Percentiles rank a stretch among this genome's conserved stretches.
phyloP scores from a whole-genome alignment of 2,113 vertebrate genomes.

The Fregata magnificens region DNA sequence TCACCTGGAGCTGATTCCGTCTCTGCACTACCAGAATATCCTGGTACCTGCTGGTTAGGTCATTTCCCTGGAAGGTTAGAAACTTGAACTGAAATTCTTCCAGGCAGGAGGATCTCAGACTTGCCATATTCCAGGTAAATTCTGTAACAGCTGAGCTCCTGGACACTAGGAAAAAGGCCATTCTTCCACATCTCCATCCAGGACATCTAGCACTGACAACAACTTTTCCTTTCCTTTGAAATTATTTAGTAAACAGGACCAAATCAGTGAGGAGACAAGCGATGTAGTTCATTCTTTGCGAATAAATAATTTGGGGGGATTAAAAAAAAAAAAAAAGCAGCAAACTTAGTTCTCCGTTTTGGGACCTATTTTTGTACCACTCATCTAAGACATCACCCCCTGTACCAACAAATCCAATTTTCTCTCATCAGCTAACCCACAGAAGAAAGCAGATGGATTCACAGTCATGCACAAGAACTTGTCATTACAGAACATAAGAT shows the following conservation, averaged over 20 bases:
- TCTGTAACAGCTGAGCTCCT: background rate
- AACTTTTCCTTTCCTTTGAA: background rate
- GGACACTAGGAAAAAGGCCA: background rate
- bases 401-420: conserved; percentile 7
- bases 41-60: background rate
- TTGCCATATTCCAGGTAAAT: background rate
- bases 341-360: background rate
- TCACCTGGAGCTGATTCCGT: background rate
- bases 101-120: background rate
- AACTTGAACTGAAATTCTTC: background rate
- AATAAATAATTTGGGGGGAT: background rate
- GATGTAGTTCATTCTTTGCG: background rate
- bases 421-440: background rate
- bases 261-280: background rate
- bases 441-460: conserved; percentile 42
- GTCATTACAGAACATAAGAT: conserved; percentile 34
- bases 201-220: background rate
- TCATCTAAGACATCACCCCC: background rate
- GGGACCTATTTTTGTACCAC: background rate
- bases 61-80: background rate
- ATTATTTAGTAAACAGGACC: background rate
- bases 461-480: conserved; percentile 25
- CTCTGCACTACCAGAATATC: background rate
- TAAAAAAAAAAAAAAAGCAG: background rate
- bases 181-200: background rate